Conservation (phyloP, 30 jellyfish, hydroid and myxozoan genomes). For the Rhopilema esculentum region DNA sequence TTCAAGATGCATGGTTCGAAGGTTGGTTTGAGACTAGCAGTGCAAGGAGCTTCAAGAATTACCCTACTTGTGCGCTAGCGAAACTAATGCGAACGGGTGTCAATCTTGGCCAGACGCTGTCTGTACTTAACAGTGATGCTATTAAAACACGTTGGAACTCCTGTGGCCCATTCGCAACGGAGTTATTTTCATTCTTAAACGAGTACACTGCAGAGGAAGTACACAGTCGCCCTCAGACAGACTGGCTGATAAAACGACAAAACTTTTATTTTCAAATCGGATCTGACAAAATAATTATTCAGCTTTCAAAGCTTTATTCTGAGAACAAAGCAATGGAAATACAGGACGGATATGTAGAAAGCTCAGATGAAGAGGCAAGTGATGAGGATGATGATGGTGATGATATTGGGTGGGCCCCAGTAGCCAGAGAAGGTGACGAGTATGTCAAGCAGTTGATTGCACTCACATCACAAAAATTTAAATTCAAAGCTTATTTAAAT, state of each 20-base stretch:
- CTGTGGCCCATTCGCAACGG: conserved; percentile 49
- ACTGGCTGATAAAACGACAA: conserved; percentile 42
- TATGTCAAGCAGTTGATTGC: conserved; percentile 28
- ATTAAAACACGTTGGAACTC: conserved; percentile 26
- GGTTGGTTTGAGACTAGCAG: conserved; percentile 44
- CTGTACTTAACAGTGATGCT: conserved; percentile 16
- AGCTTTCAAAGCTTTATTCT: conserved; percentile 30
- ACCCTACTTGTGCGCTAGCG: conserved; percentile 46
- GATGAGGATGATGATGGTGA: conserved; percentile 33
- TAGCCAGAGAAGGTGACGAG: conserved; percentile 42
- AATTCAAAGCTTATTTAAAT: conserved; percentile 50
- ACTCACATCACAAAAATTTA: conserved; percentile 5
- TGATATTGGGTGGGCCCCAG: conserved; percentile 47
- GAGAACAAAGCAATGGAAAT: conserved; percentile 15
- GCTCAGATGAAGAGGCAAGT: conserved; percentile 18
- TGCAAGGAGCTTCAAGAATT: conserved; percentile 22
- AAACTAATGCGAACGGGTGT: conserved; percentile 45
- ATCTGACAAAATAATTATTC: neutral
- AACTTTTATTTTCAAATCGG: conserved; percentile 26
- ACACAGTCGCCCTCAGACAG: conserved; percentile 34
- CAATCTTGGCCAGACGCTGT: conserved; percentile 46
- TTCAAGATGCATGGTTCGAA: conserved; percentile 64
- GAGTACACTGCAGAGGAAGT: conserved; percentile 32
- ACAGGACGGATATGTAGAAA: conserved; percentile 40
- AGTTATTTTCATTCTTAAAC: conserved; percentile 5